Evolutionary conservation across 2,888 invertebrate genomes (phyloP), one percentile per base, ranked within the genome.

Genomic region (Callinectes sapidus): DNA sequence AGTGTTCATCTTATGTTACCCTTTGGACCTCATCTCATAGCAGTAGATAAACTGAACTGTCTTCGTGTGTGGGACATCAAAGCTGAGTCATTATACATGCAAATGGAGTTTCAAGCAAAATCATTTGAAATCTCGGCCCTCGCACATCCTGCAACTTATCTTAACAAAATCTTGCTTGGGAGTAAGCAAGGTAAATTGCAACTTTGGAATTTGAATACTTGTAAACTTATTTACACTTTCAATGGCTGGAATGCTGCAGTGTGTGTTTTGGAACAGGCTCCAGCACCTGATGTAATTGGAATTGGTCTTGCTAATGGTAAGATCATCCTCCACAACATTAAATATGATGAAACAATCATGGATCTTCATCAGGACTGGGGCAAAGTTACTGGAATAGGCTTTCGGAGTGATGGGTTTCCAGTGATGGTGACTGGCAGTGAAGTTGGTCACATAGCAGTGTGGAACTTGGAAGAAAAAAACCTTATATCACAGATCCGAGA

Each of bases 341-440:
- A 97, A 95, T 97, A 96, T 95, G 98, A 99, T 95, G 97, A 98
- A 95, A 97, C 97, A 0, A 95, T 99, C 0, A 97, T 98, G 96
- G 97, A 97, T 94, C 98, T 99, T 95, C 96, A 96, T 8, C 99
- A 99, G 96, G 99, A 99, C 95, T 98, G 98, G 98, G 99, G 99
- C 13, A 96, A 97, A 55, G 97, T 99, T 0, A 97, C 98, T 6
- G 96, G 97, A 18, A 97, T 99, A 87, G 97, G 98, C 2, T 99
- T 99, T 95, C 97, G 99, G 95, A 97, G 97, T 90, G 99, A 99
- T 95, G 98, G 97, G 1, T 96, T 96, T 77, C 97, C 98, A 0
- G 97, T 98, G 5, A 97, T 99, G 98, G 97, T 98, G 0, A 97
- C 98, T 5, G 98, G 98, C 0, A 98, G 97, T 95, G 96, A 96